phyloP scores from a whole-genome alignment of 2,888 invertebrate genomes.

The Ochropacha duplaris region DNA sequence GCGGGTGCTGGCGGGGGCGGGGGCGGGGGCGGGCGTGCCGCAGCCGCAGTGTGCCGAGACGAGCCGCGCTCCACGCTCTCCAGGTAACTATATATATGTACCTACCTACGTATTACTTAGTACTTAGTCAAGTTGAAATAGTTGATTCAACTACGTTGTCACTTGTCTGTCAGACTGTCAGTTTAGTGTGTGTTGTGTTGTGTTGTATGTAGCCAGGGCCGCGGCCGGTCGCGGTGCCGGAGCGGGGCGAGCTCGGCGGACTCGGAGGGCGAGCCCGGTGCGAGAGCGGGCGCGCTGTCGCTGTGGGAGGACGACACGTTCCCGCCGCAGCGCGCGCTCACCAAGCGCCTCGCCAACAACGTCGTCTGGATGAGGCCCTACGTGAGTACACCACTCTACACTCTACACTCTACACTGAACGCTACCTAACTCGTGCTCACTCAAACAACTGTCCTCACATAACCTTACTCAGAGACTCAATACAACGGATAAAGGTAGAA shows the following conservation, averaged over 20 bases:
- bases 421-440: too few relatives aligned
- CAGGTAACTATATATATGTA: background rate
- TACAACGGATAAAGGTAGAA: too few relatives aligned
- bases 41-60: background rate
- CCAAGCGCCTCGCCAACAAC: conserved; percentile 81
- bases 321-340: conserved; percentile 79
- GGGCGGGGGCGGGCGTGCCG: background rate
- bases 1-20: background rate
- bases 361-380: conserved; percentile 87
- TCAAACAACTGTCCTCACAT: too few relatives aligned
- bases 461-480: too few relatives aligned
- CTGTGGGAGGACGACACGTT: conserved; percentile 86
- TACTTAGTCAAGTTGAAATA: too few relatives aligned
- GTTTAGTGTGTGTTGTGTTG: too few relatives aligned
- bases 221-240: conserved; percentile 35
- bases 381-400: conserved; percentile 67
- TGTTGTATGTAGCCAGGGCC: background rate
- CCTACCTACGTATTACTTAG: too few relatives aligned
- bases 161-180: too few relatives aligned
- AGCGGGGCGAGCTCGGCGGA: conserved; percentile 19
- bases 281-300: conserved; percentile 41
- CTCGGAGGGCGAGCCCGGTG: conserved; percentile 44
- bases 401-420: too few relatives aligned
- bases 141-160: too few relatives aligned
- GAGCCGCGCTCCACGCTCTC: background rate